These are phyloP conservation scores for Platycheirus albimanus DNA, from an alignment of 2,888 invertebrate species.

Conservation along the genomic window DNA sequence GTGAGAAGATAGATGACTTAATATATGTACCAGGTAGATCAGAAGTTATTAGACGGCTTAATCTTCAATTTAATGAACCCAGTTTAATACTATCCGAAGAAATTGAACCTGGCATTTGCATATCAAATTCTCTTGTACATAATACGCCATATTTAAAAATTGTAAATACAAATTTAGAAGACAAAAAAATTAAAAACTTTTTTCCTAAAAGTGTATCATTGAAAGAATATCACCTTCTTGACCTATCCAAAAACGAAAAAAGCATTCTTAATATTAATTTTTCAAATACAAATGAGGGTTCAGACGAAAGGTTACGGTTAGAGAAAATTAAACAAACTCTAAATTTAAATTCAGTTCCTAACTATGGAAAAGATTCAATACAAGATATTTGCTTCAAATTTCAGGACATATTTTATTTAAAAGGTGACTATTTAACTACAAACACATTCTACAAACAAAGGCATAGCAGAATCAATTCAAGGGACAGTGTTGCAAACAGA, in stretches of 20 bases:
- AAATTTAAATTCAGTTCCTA: not conserved
- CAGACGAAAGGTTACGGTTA: not conserved
- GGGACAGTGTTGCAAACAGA: too few species aligned
- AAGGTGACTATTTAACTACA: conserved; percentile 48
- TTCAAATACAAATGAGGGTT: not conserved
- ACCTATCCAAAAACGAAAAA: not conserved
- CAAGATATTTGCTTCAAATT: not conserved
- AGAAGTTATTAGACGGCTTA: conserved; percentile 4
- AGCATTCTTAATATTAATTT: too few species aligned
- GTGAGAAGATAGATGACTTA: conserved; percentile 2
- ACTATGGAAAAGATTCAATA: conserved; percentile 7
- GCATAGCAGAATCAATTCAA: too few species aligned
- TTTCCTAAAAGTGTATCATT: too few species aligned
- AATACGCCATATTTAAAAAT: not conserved
- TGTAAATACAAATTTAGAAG: conserved; percentile 11
- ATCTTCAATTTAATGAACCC: conserved; percentile 1
- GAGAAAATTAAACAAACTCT: conserved; percentile 2
- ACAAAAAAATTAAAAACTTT: conserved; percentile 7
- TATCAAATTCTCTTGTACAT: not conserved
- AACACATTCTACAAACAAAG: too few species aligned
- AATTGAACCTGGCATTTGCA: too few species aligned
- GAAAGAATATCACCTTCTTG: not conserved
- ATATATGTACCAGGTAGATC: conserved; percentile 2
- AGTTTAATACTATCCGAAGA: too few species aligned
- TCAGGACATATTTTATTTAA: conserved; percentile 8